These are phyloP conservation scores for Luehdorfia chinensis DNA, from an alignment of 1,140 invertebrate genomes.

Conservation along the genomic window DNA sequence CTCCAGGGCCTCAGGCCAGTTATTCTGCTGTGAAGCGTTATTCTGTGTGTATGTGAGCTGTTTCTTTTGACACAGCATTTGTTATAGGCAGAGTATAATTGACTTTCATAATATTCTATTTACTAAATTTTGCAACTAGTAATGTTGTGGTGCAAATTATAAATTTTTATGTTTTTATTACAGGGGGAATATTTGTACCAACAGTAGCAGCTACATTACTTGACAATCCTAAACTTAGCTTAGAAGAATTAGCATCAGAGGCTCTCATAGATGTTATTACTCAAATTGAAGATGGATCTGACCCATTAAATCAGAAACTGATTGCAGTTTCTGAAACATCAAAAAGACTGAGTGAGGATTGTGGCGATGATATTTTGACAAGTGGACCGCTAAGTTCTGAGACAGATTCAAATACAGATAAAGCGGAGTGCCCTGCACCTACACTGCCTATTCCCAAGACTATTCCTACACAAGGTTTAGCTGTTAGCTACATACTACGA, in stretches of 20 bases:
- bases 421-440: conserved; percentile 55
- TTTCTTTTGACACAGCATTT: no score
- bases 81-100: no score
- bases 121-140: no score
- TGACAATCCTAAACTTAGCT: conserved; percentile 65
- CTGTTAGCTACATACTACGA: conserved; percentile 80
- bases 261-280: conserved; percentile 83
- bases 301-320: conserved; percentile 79
- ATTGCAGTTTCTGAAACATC: conserved; percentile 70
- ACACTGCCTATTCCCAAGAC: conserved; percentile 56
- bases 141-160: no score
- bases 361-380: conserved; percentile 52
- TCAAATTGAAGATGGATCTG: conserved; percentile 79
- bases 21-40: no score
- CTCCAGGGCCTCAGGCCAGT: no score
- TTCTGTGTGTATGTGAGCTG: no score
- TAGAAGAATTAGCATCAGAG: conserved; percentile 79
- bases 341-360: conserved; percentile 58
- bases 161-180: no score
- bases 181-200: conserved; percentile 80
- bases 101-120: no score
- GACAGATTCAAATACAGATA: conserved; percentile 36
- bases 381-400: conserved; percentile 51
- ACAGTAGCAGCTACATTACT: conserved; percentile 78
- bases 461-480: conserved; percentile 61